phyloP scores from a whole-genome alignment of 2,888 invertebrate species.

The Himalopsyche japonica region DNA sequence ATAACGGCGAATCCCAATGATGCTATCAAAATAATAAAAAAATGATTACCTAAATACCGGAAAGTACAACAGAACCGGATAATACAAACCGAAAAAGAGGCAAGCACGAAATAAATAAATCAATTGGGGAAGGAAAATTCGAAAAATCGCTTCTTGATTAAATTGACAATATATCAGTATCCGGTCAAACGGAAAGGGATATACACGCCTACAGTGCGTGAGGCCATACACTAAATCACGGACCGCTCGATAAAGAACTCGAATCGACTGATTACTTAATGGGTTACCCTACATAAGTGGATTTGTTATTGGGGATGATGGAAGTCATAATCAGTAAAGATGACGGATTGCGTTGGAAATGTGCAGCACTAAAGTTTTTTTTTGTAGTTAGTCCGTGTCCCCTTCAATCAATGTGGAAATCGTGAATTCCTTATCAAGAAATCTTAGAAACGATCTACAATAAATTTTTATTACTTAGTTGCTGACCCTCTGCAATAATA shows the following conservation, averaged over 20 bases:
- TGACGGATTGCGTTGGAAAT: no score
- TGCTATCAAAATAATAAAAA: not conserved
- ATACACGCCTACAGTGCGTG: conserved; percentile 21
- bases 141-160: conserved; percentile 22
- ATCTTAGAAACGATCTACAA: no score
- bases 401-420: no score
- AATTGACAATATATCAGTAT: conserved; percentile 26
- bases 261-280: conserved; percentile 38
- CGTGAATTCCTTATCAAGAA: no score
- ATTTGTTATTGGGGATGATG: not conserved
- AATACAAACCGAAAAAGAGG: not conserved
- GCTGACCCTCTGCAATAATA: no score
- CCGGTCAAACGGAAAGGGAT: not conserved
- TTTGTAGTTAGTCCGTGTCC: no score
- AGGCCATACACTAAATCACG: conserved; percentile 30
- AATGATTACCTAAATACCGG: not conserved
- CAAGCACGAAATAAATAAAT: not conserved
- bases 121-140: conserved; percentile 10
- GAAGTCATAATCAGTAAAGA: no score
- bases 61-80: not conserved
- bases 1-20: no score
- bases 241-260: conserved; percentile 30
- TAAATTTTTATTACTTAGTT: no score
- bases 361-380: no score
- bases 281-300: not conserved